Base-by-base conservation (phyloP, 2,797 vertebrate species). In the Acanthiza pusilla region DNA sequence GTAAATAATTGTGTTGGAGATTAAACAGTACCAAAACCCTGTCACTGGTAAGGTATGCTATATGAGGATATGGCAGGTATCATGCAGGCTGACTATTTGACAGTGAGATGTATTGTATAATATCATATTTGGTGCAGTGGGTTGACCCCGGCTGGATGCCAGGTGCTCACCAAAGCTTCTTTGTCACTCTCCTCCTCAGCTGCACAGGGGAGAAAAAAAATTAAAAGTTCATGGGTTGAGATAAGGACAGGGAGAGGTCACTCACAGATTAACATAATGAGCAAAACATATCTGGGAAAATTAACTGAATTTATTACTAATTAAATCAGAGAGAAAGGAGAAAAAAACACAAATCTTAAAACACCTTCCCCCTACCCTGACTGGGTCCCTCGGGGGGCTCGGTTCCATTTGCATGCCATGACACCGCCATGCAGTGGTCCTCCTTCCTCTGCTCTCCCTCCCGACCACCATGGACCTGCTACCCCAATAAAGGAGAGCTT, bases 1-100 rank as follows among this genome's bases (percentile, higher is more conserved):
- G 74, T 72, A 90, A 93, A 93, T 88, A 91, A 81, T 82, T 90
- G 42, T 75, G 73, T 45, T 90, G 34, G 73, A 70, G 26, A 86
- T 78, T 87, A 92, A 89, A 79, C 6, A 60, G 25, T 23, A 71
- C 58, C n/a, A 71, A 91, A 86, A 30, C 10, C 27, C 23, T 86
- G 92, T 57, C 71, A 22, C 26, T 93, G 78, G 42, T 70, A 70
- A 76, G 43, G 3, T 3, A 3, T 89, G 47, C n/a, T 85, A 6
- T 68, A 30, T 50, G 25, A 42, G 43, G 40, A 38, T 16, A 60
- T 2, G 7, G 27, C 10, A 78, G 81, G 30, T 43, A 36, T 50
- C 70, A 75, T 25, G 16, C 26, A 85, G 36, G 23, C 47, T 70
- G 40, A 19, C 29, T 74, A 58, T 74, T 58, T 65, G 30, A 40